These are phyloP conservation scores for Argyresthia goedartella DNA, from an alignment of 2,888 invertebrate genomes.

Conservation along the genomic window DNA sequence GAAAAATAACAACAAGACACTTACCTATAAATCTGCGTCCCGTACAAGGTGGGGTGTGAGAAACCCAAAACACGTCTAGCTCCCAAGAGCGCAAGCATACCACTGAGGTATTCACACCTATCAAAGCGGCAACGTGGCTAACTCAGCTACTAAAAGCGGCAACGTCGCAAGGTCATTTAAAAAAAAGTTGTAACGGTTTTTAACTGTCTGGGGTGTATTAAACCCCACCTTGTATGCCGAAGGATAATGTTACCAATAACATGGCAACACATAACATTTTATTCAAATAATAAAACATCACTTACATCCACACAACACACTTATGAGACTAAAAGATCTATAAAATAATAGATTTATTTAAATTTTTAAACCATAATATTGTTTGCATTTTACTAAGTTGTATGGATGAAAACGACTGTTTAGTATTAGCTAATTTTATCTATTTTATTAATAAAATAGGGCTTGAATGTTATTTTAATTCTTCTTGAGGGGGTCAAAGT, in stretches of 20 bases:
- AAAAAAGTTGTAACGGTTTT: no score
- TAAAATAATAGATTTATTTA: conserved; percentile 21
- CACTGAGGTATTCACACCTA: no score
- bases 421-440: conserved; percentile 17
- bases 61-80: no score
- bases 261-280: conserved; percentile 46
- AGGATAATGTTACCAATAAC: conserved; percentile 51
- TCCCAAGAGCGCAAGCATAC: no score
- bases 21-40: no score
- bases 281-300: conserved; percentile 21
- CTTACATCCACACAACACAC: conserved; percentile 41
- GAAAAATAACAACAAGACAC: no score
- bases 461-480: conserved; percentile 44
- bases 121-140: no score
- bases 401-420: conserved; percentile 37
- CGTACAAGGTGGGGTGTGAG: no score
- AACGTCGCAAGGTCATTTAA: no score
- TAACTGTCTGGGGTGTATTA: no score
- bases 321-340: conserved; percentile 14
- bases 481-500: conserved; percentile 92
- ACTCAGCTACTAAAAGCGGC: no score
- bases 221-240: no score
- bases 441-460: conserved; percentile 17
- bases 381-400: conserved; percentile 36
- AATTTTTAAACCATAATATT: conserved; percentile 28